Conservation (phyloP, 2,888 invertebrate genomes). For the Drosophila greeni region DNA sequence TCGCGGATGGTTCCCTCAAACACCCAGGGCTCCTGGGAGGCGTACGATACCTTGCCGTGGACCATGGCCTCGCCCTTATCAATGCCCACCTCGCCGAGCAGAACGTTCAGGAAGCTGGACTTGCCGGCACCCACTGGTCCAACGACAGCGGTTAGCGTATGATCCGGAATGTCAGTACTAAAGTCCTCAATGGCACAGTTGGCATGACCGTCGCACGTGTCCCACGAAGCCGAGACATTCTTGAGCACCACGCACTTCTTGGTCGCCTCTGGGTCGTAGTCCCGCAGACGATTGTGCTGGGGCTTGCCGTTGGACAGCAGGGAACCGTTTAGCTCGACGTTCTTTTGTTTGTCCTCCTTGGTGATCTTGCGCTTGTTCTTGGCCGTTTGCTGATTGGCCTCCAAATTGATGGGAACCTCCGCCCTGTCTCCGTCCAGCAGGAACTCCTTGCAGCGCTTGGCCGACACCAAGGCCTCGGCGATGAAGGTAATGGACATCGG, state of each 20-base stretch:
- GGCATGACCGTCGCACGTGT: conserved; percentile 67
- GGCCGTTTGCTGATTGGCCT: conserved; percentile 77
- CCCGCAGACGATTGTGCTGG: conserved; percentile 46
- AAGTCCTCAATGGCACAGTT: conserved; percentile 76
- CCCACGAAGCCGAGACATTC: conserved; percentile 81
- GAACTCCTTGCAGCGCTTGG: conserved; percentile 85
- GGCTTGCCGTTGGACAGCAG: conserved; percentile 43
- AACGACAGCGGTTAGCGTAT: conserved; percentile 80
- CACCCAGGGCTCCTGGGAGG: conserved; percentile 91
- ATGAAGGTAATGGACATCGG: conserved; percentile 88
- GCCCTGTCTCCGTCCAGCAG: conserved; percentile 78
- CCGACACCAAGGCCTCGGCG: conserved; percentile 87
- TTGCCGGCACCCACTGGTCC: conserved; percentile 89
- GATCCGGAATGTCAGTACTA: conserved; percentile 79
- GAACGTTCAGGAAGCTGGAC: conserved; percentile 85
- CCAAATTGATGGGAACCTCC: conserved; percentile 51
- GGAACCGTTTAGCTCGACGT: conserved; percentile 49
- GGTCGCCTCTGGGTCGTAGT: conserved; percentile 57
- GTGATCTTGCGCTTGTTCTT: conserved; percentile 46
- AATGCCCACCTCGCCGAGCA: conserved; percentile 85
- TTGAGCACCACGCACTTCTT: conserved; percentile 77
- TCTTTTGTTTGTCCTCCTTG: conserved; percentile 46
- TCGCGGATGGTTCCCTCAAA: conserved; percentile 90
- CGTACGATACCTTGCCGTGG: conserved; percentile 85
- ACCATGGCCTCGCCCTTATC: conserved; percentile 82